Evolutionary conservation across 2,797 vertebrate species (phyloP), one percentile per base, ranked within the genome.

Genomic region (Mallotus villosus): DNA sequence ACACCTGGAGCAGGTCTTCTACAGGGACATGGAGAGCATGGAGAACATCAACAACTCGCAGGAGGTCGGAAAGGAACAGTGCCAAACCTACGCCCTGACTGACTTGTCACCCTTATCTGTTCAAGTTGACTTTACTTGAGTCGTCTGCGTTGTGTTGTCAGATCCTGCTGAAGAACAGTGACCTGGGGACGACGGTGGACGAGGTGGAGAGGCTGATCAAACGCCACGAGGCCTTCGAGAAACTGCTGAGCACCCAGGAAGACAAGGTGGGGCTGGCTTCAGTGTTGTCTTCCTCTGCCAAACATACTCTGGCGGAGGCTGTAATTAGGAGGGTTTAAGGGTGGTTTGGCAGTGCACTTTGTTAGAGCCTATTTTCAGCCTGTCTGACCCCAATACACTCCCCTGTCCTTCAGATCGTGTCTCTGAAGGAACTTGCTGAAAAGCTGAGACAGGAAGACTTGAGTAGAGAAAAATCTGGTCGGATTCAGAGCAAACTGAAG

Each of bases 191-290:
- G 69, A 93, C 94, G 0, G 94, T 94, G 67, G 93, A 95, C 68
- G 95, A 96, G 81, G 89, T 93, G 1, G 95, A 96, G 5, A 90
- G 82, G 71, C 84, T 95, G 75, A 94, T 96, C 73, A 93, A 85
- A 84, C 94, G 93, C 32, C 96, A 97, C 0, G 91, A 94, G 27
- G 92, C 94, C 70, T 98, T 98, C 81, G 94, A 95, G 88, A 97
- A 97, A 78, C 88, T 97, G 79, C 92, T 97, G 59, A 53, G 76
- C 34, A 90, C 94, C 16, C 97, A 97, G 88, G 94, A 97, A 70
- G 93, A 95, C 71, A 97, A 97, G 95, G 96, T 97, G 78, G 7
- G 75, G 5, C 69, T 37, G 11, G 21, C 7, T n/a, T 16, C 24
- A 4, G 53, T 24, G 19, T 25, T 66, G 19, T 19, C 7, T 2